These are phyloP conservation scores for Menidia menidia DNA, from an alignment of 2,797 vertebrate species.

Conservation along the genomic window DNA sequence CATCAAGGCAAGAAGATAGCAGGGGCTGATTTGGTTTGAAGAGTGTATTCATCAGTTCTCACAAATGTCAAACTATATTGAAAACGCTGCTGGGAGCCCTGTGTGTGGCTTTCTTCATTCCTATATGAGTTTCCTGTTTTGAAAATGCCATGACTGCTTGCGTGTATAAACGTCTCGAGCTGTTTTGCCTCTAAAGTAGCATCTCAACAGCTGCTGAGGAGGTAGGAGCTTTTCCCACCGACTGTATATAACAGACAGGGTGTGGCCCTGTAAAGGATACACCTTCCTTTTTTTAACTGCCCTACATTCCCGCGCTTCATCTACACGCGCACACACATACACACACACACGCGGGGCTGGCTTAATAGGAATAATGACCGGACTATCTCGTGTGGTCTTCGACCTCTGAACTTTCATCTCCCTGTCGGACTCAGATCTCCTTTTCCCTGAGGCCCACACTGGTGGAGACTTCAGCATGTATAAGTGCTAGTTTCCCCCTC, in stretches of 20 bases:
- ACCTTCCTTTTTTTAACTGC: slow-evolving; percentile 76
- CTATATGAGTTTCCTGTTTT: slow-evolving; percentile 25
- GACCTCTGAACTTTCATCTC: slow-evolving; percentile 62
- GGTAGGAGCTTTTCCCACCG: slow-evolving; percentile 29
- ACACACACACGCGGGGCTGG: slow-evolving; percentile 40
- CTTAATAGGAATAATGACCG: slow-evolving; percentile 65
- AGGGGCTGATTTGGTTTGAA: slow-evolving; percentile 8
- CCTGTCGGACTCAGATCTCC: slow-evolving; percentile 28
- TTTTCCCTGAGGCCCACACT: slow-evolving; percentile 49
- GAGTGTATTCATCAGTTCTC: slow-evolving; percentile 14
- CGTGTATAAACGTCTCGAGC: slow-evolving; percentile 15
- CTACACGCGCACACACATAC: slow-evolving; percentile 21
- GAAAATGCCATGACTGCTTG: slow-evolving; percentile 43
- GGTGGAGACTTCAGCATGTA: slow-evolving; percentile 31
- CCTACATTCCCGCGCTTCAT: slow-evolving; percentile 65
- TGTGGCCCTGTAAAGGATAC: slow-evolving; percentile 68
- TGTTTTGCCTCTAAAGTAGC: slow-evolving; percentile 22
- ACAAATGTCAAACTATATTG: slow-evolving; percentile 34
- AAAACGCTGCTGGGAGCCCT: slow-evolving; percentile 15
- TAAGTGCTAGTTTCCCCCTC: slow-evolving; percentile 31
- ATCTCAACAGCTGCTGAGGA: slow-evolving; percentile 59
- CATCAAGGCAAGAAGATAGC: neutral
- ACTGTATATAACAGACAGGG: slow-evolving; percentile 39
- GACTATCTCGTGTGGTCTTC: slow-evolving; percentile 66
- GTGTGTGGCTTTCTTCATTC: slow-evolving; percentile 7